These are phyloP conservation scores for Bombus breviceps DNA, from an alignment of 1,140 invertebrate genomes.

Conservation along the genomic window DNA sequence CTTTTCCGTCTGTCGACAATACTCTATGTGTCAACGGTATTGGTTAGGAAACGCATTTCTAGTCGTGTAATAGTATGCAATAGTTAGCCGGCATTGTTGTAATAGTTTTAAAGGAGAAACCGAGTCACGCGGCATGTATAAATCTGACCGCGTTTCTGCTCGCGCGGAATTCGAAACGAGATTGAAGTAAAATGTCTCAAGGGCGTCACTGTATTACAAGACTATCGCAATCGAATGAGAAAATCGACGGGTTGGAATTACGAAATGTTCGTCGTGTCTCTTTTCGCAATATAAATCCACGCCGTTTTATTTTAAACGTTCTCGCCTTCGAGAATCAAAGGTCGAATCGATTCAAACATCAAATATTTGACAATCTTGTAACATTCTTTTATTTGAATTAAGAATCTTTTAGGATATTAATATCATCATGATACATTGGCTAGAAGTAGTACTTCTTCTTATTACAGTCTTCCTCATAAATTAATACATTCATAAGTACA, in stretches of 20 bases:
- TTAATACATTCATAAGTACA: neutral
- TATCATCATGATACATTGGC: neutral
- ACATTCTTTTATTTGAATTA: neutral
- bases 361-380: neutral
- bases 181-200: conserved; percentile 12
- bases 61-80: neutral
- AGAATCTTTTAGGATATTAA: neutral
- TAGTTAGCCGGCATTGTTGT: neutral
- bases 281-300: neutral
- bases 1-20: neutral
- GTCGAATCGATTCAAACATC: neutral
- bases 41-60: conserved; percentile 24
- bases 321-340: neutral
- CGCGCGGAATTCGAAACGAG: conserved; percentile 15
- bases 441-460: neutral
- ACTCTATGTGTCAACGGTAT: neutral
- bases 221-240: neutral
- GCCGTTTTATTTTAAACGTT: neutral
- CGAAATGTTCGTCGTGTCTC: neutral
- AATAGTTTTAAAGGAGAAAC: conserved; percentile 7
- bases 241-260: neutral
- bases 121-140: neutral
- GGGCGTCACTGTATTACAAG: neutral
- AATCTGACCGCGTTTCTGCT: neutral
- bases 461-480: conserved; percentile 2